Base-by-base conservation (phyloP, 2,888 invertebrate genomes). In the Zygogramma bicolorata region DNA sequence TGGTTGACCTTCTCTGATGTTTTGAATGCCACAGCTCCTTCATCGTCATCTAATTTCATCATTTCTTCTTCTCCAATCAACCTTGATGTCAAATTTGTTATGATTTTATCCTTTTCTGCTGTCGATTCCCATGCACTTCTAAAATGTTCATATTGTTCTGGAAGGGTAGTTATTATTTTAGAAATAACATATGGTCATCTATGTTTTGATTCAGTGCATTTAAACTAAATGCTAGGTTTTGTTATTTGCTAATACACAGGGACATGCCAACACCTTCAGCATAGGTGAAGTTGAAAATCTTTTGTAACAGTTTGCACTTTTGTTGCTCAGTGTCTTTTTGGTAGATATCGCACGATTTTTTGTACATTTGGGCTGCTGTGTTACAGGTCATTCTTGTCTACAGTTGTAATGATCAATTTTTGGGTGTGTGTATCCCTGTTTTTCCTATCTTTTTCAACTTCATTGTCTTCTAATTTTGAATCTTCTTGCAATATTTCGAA, bases 271-370 rank as follows among this genome's bases (percentile, higher is more conserved):
- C 40, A 10, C 40, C 40, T 40, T 13, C 13, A 3, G 5, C 40
- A 40, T 13, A 40, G 13, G 8, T 40, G 40, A 40, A 40, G 40
- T 34, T 38, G 40, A 38, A 61, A 61, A 61, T 38, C 13, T 34
- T 38, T 13, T 61, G 61, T 61, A 61, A 20, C 13, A 61, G n/a
- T 13, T 15, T 13, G 13, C 34, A 61, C 27, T 62, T 62, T 42
- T 62, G 13, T 62, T 20, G 62, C n/a, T 62, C 62, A 42, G n/a
- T 25, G 25, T 42, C 42, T 42, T 62, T 62, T 15, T 62, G 15
- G 34, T 61, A 61, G 1, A 38, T 18, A 38, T 22, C n/a, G 7
- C 40, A 38, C 10, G 46, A 8, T 29, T 63, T 42, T 29, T 42
- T 13, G 15, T 62, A 62, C 42, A 25, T 62, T 18, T 42, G 4